Evolutionary conservation across 2,113 vertebrate genomes (phyloP).

Genomic region (Guaruba guarouba): DNA sequence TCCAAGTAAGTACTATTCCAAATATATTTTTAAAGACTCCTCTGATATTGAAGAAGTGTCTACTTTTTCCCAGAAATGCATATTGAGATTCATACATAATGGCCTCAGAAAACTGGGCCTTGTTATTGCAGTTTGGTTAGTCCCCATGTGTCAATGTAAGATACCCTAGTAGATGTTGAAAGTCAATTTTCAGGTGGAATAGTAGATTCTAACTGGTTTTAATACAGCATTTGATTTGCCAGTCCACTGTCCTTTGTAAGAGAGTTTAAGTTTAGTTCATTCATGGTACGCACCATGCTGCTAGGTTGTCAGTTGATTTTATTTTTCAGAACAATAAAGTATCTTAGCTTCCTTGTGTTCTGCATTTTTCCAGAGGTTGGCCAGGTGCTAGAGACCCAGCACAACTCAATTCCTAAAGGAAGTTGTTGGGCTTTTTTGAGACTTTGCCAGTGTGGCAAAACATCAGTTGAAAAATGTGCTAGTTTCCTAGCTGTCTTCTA

Average conservation of each 20-base stretch:
- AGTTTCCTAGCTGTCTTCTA: background rate
- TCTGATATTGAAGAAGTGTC: background rate
- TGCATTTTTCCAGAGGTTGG: background rate
- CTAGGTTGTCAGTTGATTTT: background rate
- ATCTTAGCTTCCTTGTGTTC: background rate
- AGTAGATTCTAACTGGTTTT: background rate
- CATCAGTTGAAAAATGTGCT: background rate
- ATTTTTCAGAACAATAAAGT: background rate
- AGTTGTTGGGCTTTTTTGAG: background rate
- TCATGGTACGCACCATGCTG: background rate
- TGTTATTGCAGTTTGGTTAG: background rate
- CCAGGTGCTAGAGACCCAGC: background rate
- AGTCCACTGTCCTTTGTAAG: background rate
- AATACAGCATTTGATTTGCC: background rate
- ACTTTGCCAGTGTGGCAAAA: background rate
- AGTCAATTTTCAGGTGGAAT: background rate
- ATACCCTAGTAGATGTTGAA: background rate
- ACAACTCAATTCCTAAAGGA: background rate
- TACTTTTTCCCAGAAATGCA: background rate
- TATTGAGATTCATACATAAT: background rate
- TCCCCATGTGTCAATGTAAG: background rate
- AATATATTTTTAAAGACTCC: background rate
- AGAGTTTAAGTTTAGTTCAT: background rate
- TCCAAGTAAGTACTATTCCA: background rate
- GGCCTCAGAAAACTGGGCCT: background rate